Percentiles rank a stretch among this genome's conserved stretches.
phyloP scores from a whole-genome alignment of 2,113 vertebrate genomes.

The Baryphthengus martii region DNA sequence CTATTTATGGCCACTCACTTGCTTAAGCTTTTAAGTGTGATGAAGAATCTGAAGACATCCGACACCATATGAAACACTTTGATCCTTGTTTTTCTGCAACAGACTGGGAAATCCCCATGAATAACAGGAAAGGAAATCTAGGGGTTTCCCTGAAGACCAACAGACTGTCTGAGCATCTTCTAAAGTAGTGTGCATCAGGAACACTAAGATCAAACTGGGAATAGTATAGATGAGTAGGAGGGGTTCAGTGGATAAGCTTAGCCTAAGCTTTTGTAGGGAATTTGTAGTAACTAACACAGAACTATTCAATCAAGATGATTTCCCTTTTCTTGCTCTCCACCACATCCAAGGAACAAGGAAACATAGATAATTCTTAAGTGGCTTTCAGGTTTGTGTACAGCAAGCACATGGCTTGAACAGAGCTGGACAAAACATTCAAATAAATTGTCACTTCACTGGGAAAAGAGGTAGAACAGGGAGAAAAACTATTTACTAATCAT shows the following conservation, averaged over 20 bases:
- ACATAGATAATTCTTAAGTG: not conserved
- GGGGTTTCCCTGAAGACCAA: slow-evolving; percentile 58
- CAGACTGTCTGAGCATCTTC: not conserved
- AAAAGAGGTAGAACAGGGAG: not conserved
- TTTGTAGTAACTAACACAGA: not conserved
- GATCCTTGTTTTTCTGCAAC: slow-evolving; percentile 31
- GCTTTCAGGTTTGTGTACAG: not conserved
- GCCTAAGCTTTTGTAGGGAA: not conserved
- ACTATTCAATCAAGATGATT: not conserved
- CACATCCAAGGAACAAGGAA: not conserved
- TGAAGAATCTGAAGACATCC: slow-evolving; percentile 3
- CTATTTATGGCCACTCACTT: not conserved
- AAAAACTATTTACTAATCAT: not conserved
- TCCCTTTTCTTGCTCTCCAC: not conserved
- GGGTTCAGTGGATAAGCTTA: not conserved
- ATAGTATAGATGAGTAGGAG: not conserved
- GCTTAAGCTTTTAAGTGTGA: not conserved
- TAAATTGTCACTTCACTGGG: not conserved
- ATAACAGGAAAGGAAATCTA: slow-evolving; percentile 49
- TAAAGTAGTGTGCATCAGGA: not conserved
- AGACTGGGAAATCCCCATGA: slow-evolving; percentile 59
- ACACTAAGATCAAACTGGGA: not conserved
- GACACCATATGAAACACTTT: not conserved
- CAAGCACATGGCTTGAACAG: not conserved
- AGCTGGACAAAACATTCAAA: not conserved